These are phyloP conservation scores for Pimpla rufipes DNA, from an alignment of 2,888 invertebrate genomes.

Conservation along the genomic window DNA sequence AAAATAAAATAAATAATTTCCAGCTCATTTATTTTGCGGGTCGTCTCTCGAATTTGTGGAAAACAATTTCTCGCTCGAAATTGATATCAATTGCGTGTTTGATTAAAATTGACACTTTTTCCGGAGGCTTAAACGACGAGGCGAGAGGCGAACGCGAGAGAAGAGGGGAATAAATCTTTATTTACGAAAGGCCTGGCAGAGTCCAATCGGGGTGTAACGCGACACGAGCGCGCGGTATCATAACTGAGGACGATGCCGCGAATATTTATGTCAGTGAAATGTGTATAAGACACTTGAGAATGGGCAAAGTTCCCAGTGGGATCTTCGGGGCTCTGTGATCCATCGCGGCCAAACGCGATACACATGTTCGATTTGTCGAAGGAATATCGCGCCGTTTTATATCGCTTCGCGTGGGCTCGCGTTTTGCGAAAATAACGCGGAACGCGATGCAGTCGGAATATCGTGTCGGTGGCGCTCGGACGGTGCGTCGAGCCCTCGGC, in stretches of 20 bases:
- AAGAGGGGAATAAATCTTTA: not conserved
- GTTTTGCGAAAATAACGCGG: slow-evolving; percentile 15
- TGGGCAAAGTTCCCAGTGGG: slow-evolving; percentile 42
- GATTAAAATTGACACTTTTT: not conserved
- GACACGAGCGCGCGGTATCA: not conserved
- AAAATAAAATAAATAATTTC: not conserved
- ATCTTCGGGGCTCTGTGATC: slow-evolving; percentile 12
- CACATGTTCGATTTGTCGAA: not conserved
- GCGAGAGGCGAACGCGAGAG: not conserved
- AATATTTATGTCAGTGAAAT: slow-evolving; percentile 20
- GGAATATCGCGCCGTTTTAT: not conserved
- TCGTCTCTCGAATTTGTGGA: not conserved
- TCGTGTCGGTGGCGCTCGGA: slow-evolving; percentile 13
- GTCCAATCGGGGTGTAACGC: not conserved
- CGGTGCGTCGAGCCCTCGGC: slow-evolving; percentile 37
- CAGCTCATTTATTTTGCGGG: not conserved
- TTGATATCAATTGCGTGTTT: not conserved
- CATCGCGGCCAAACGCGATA: slow-evolving; percentile 15
- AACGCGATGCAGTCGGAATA: not conserved
- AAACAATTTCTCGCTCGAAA: not conserved
- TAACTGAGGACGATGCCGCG: slow-evolving; percentile 10
- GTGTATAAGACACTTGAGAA: not conserved
- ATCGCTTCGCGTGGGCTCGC: slow-evolving; percentile 5
- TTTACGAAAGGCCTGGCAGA: not conserved
- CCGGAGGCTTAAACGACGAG: not conserved